phyloP scores from a whole-genome alignment of 2,888 invertebrate genomes.

The Gortyna flavago region DNA sequence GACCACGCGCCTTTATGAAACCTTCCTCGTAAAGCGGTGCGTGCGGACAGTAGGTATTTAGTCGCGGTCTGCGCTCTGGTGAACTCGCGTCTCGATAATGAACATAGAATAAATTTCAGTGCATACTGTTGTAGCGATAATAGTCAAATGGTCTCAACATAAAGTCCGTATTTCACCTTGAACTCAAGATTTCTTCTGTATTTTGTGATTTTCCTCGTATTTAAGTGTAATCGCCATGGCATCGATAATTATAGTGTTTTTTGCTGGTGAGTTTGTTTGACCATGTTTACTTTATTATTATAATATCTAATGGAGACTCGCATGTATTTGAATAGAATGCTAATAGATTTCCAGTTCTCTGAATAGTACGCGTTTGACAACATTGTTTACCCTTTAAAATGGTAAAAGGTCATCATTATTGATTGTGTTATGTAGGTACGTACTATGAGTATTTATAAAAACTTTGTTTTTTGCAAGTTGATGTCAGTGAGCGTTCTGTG shows the following conservation, averaged over 20 bases:
- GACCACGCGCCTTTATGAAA: constrained; percentile 36
- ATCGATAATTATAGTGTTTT: constrained; percentile 76
- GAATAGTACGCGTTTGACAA: constrained; percentile 4
- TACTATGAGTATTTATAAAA: neutral
- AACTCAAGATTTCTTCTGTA: constrained; percentile 67
- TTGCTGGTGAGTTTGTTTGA: constrained; percentile 82
- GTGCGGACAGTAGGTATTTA: constrained; percentile 54
- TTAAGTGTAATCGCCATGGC: constrained; percentile 77
- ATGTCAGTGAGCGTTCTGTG: constrained; percentile 11
- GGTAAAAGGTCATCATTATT: constrained; percentile 58
- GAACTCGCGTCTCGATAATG: constrained; percentile 63
- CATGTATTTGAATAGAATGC: constrained; percentile 8
- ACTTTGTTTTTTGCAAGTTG: constrained; percentile 35
- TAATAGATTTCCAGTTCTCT: constrained; percentile 18
- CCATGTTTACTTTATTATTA: constrained; percentile 29
- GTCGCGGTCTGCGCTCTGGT: constrained; percentile 63
- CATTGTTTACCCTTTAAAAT: constrained; percentile 51
- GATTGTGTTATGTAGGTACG: constrained; percentile 24
- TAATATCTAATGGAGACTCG: neutral
- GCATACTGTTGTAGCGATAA: constrained; percentile 54
- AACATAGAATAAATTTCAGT: constrained; percentile 54
- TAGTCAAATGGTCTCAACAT: constrained; percentile 64
- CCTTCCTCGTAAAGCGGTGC: constrained; percentile 55
- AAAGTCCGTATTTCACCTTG: constrained; percentile 73
- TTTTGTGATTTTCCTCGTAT: constrained; percentile 79